These are phyloP conservation scores for Thereva nobilitata DNA, from an alignment of 2,888 invertebrate genomes.

Conservation along the genomic window DNA sequence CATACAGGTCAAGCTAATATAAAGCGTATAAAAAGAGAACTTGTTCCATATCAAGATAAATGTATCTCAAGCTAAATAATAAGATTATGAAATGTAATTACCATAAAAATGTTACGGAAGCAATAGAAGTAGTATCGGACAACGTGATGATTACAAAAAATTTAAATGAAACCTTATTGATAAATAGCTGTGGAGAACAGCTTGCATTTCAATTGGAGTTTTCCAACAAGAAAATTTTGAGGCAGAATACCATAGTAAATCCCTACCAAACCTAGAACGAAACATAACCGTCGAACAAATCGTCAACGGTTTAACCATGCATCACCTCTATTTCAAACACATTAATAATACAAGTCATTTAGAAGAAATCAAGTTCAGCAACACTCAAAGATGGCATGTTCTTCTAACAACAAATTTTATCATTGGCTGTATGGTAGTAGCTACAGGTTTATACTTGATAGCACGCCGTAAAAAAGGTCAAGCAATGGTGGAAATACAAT, in stretches of 20 bases:
- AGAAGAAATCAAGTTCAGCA: conserved; percentile 3
- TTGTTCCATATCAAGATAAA: too few species aligned
- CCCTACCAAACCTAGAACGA: conserved; percentile 11
- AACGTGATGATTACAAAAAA: too few species aligned
- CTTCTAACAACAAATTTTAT: conserved; percentile 2
- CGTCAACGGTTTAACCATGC: conserved; percentile 7
- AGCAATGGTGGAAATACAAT: conserved; percentile 5
- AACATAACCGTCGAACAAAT: conserved; percentile 19
- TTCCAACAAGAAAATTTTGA: not conserved
- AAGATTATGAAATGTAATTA: too few species aligned
- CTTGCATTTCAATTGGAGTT: conserved; percentile 11
- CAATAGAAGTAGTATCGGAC: too few species aligned
- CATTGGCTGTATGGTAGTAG: not conserved
- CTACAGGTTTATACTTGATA: not conserved
- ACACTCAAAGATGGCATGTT: not conserved
- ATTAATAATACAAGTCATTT: conserved; percentile 9
- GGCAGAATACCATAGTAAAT: conserved; percentile 4
- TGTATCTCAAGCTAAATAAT: too few species aligned
- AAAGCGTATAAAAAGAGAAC: too few species aligned
- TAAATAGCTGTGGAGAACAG: too few species aligned
- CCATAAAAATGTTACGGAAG: too few species aligned
- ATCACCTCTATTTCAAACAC: conserved; percentile 3
- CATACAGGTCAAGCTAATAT: too few species aligned
- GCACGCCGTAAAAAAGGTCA: not conserved
- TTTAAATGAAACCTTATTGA: too few species aligned